Conservation (phyloP, 2,113 vertebrate genomes). For the Sinocyclocheilus anshuiensis region DNA sequence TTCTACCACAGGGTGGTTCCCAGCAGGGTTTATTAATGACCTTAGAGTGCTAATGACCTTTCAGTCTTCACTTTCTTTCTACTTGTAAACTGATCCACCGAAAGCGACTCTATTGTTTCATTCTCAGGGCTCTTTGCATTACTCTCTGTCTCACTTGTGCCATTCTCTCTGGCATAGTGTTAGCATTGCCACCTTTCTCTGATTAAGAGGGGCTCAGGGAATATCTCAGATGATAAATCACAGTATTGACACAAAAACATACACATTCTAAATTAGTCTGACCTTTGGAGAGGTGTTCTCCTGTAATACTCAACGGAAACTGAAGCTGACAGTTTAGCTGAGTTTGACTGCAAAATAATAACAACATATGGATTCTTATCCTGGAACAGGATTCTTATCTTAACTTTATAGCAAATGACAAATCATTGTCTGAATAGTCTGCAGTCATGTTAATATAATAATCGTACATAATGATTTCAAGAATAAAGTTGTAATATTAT, state of each 20-base stretch:
- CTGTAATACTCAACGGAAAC: neutral
- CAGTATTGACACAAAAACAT: slow-evolving; percentile 11
- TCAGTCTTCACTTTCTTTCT: slow-evolving; percentile 26
- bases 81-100: slow-evolving; percentile 28
- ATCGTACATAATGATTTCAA: too few species aligned
- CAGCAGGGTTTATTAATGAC: slow-evolving; percentile 51
- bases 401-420: neutral
- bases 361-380: neutral
- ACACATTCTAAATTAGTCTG: neutral
- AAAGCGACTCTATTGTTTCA: slow-evolving; percentile 16
- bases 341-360: neutral
- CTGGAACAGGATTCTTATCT: neutral
- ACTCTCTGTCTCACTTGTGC: slow-evolving; percentile 13
- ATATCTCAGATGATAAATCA: slow-evolving; percentile 42
- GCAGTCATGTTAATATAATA: too few species aligned
- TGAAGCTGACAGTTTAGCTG: neutral
- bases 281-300: neutral
- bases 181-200: slow-evolving; percentile 14
- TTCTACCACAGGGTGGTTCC: slow-evolving; percentile 41
- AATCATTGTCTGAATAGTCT: too few species aligned
- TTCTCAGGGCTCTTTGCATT: slow-evolving; percentile 31
- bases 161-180: slow-evolving; percentile 1
- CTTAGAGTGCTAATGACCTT: slow-evolving; percentile 35
- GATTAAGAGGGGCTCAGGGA: slow-evolving; percentile 28
- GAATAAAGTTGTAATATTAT: too few species aligned